A percentile compares a stretch with the other conserved stretches of the same genome.
Conservation (phyloP, 2,797 vertebrate species). For the Eupleurogrammus muticus region DNA sequence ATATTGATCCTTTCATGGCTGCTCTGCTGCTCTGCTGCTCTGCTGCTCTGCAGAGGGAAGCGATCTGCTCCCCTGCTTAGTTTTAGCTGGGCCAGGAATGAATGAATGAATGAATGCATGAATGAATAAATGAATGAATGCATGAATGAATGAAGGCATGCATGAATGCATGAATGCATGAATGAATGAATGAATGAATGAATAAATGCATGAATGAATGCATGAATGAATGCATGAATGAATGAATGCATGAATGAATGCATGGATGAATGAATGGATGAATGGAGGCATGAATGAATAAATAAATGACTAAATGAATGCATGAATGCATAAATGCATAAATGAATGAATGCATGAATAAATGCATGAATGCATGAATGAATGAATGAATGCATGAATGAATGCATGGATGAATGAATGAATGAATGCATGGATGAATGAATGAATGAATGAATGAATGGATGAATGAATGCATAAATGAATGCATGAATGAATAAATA, state of each 20-base stretch:
- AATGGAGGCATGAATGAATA: slow-evolving; percentile 57
- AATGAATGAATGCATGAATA: slow-evolving; percentile 67
- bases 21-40: slow-evolving; percentile 37
- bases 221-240: slow-evolving; percentile 61
- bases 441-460: no score
- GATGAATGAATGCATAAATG: slow-evolving; percentile 62
- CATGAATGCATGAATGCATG: no score
- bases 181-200: slow-evolving; percentile 68
- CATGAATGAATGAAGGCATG: no score
- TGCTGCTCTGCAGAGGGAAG: slow-evolving; percentile 52
- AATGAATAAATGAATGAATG: slow-evolving; percentile 68
- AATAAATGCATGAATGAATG: slow-evolving; percentile 51
- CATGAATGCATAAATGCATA: slow-evolving; percentile 66
- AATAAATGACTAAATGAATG: no score
- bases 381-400: slow-evolving; percentile 62
- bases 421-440: slow-evolving; percentile 57
- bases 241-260: slow-evolving; percentile 68
- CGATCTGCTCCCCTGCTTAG: slow-evolving; percentile 18
- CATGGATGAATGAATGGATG: slow-evolving; percentile 60
- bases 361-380: slow-evolving; percentile 57
- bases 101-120: slow-evolving; percentile 67
- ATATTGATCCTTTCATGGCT: slow-evolving; percentile 63
- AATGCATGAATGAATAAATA: no score
- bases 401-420: slow-evolving; percentile 63
- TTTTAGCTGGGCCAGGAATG: slow-evolving; percentile 44